Evolutionary conservation across 2,888 invertebrate genomes (phyloP), one percentile per base, ranked within the genome.

Genomic region (Himalopsyche tibetana): DNA sequence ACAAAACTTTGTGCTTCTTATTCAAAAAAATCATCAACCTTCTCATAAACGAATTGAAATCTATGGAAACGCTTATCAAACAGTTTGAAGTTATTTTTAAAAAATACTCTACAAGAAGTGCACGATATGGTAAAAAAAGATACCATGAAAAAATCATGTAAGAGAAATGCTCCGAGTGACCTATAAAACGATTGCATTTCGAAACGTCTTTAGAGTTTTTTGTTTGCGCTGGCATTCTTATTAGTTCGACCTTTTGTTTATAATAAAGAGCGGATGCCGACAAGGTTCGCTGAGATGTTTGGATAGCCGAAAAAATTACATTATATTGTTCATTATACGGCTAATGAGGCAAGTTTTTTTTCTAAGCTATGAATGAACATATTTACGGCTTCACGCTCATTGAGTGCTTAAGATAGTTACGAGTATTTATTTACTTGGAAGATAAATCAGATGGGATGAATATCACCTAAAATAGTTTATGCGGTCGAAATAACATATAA

Each of bases 171-270:
- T 38, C 38, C 19, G 4, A 28, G 74, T 74, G 38, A 74, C 74
- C 74, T 74, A 74, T 38, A 36, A 74, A 38, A 74, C 36, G 38
- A 36, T 38, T 38, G 36, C 36, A 36, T 74, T 74, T 74, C 74
- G 36, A 74, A 74, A 74, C 38, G 28, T 69, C 69, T 69, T 69
- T 11, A 19, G 56, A 56, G 74, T 36, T 74, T 74, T 63, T 19
- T 63, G 8, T 63, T 74, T 74, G 28, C 12, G 38, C 36, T 38
- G 19, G 28, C 74, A 74, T 74, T 74, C 74, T 19, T 74, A 74
- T 74, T 74, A 74, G 38, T 38, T 74, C 74, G 74, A 74, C 74
- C 74, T 74, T 74, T 74, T 74, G 19, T 19, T 74, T 74, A 36
- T 38, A 28, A 74, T 74, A 74, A 19, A 74, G 36, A 74, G 74